phyloP scores from a whole-genome alignment of 1,140 invertebrate species.

The Drosophila kepulauana region DNA sequence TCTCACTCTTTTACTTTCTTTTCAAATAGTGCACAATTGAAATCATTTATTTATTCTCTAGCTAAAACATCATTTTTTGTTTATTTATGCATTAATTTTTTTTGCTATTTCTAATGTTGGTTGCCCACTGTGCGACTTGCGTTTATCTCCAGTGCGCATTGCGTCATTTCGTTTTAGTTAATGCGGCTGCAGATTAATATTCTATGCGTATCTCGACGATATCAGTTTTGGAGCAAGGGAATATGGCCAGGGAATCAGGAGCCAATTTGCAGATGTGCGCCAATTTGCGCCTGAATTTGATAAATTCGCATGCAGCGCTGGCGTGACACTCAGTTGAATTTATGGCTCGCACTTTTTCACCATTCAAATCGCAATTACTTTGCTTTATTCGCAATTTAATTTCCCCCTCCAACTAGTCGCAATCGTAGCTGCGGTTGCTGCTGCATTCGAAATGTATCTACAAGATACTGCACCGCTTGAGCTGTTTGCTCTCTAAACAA shows the following conservation, averaged over 20 bases:
- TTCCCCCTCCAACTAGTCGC: constrained; percentile 23
- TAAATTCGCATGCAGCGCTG: constrained; percentile 79
- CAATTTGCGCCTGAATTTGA: constrained; percentile 82
- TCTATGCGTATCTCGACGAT: constrained; percentile 75
- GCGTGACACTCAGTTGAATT: constrained; percentile 77
- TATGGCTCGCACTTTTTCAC: constrained; percentile 80
- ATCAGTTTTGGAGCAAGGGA: constrained; percentile 25
- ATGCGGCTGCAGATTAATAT: constrained; percentile 78
- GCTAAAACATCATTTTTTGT: too few species aligned
- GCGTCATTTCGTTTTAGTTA: constrained; percentile 77
- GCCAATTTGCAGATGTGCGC: constrained; percentile 80
- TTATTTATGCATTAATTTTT: too few species aligned
- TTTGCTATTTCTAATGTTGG: background rate
- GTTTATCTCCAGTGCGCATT: constrained; percentile 68
- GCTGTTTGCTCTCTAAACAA: constrained; percentile 70
- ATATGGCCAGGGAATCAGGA: constrained; percentile 1
- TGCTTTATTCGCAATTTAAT: constrained; percentile 81
- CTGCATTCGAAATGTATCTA: constrained; percentile 49
- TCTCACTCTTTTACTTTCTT: too few species aligned
- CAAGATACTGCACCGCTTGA: constrained; percentile 53
- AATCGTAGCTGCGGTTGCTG: background rate
- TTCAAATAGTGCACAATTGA: too few species aligned
- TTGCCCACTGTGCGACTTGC: constrained; percentile 48
- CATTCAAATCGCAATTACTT: constrained; percentile 84
- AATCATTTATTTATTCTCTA: too few species aligned